Evolutionary conservation across 2,888 invertebrate genomes (phyloP), one percentile per base, ranked within the genome.

Genomic region (Nineta flava): DNA sequence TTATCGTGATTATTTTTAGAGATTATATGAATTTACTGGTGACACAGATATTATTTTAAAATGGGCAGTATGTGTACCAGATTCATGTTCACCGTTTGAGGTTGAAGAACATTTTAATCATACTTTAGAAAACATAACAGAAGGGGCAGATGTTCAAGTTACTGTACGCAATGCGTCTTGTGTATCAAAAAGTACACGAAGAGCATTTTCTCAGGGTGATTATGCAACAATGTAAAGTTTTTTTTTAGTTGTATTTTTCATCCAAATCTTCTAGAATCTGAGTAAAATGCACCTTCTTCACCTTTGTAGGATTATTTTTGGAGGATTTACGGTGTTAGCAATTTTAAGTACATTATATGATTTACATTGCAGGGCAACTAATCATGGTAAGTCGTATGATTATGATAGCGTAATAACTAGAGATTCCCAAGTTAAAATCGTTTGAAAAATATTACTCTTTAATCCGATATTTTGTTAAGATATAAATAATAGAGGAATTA

Each of bases 1-100:
- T n/a, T n/a, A n/a, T n/a, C n/a, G n/a, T n/a, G n/a, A n/a, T n/a
- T 19, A 15, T 17, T 43, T 16, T 7, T 19, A 43, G 43, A 13
- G 21, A 43, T 43, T 43, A 21, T 9, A 19, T 19, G 43, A 43
- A 2, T 19, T 43, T 19, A 12, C 43, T n/a, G 43, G 43, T 12
- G 17, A 9, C 6, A 54, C 59, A 48, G 56, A 52, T 47, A 55
- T 57, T 31, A 52, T 55, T 49, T 35, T 66, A 19, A 59, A 57
- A 13, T 60, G 66, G 60, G 63, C 68, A 1, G 62, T 68, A 31
- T 70, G 70, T 54, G 53, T 70, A 17, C 72, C 72, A 12, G 60
- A 65, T 31, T 60, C 64, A 2, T 72, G 72, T 55, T 55, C 56
- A 9, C 49, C 58, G 2, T 46, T 55, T 1, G 66, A 68, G 32